Evolutionary conservation across 2,888 invertebrate species (phyloP), one percentile per base, ranked within the genome.

Genomic region (Tachina lurida): DNA sequence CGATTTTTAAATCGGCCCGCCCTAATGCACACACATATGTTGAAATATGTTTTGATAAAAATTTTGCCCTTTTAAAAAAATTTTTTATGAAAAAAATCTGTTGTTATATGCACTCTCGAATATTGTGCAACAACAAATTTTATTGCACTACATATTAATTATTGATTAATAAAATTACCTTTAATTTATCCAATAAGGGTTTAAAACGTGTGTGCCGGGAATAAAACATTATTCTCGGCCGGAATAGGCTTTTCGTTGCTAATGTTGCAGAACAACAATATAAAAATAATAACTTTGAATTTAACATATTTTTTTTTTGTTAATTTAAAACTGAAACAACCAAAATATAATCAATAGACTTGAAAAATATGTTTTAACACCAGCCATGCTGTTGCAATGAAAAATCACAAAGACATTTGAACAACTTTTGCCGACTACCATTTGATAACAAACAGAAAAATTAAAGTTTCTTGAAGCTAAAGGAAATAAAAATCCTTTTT

Each of bases 151-250:
- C 3, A 0, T 39, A 10, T 17, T 17, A 62, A n/a, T 47, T 49
- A 52, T 54, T 17, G 54, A 67, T n/a, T 58, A n/a, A 56, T 70
- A 31, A 22, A 82, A 31, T 87, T 88, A 88, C 88, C 88, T 88
- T 84, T 13, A 88, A 67, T 76, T 85, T 88, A 10, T 71, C 63
- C 58, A 84, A 71, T 54, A 87, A 15, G 3, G 84, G 54, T 78
- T 87, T 85, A 13, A 78, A 83, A 22, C 76, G 84, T 13, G 79
- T 31, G 45, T 82, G 82, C 47, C 87, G 87, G 1, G 83, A 74
- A 67, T 73, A 77, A 68, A 87, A 78, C 71, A 78, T 15, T 47
- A 67, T 67, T 62, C 49, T 54, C 12, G 74, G 70, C 45, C 76
- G 79, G 7, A 75, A 22, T 3, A 70, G 4, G 39, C 49, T 47